phyloP scores from a whole-genome alignment of 2,888 invertebrate species.

The Nomada fucata region DNA sequence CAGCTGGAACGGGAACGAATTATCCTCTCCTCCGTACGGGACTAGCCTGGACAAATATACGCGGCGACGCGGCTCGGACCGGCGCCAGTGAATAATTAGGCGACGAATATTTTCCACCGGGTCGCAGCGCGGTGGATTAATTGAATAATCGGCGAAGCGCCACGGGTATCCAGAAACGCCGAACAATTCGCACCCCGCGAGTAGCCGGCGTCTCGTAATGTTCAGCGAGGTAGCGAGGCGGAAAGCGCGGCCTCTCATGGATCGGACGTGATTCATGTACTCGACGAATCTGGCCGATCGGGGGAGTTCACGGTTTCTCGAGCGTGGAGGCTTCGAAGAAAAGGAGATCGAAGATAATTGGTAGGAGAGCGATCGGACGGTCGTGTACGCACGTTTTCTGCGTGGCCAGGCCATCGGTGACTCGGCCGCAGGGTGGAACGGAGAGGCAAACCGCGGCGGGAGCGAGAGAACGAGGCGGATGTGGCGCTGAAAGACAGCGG shows the following conservation, averaged over 20 bases:
- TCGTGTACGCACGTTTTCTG: slow-evolving; percentile 47
- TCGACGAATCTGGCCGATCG: slow-evolving; percentile 28
- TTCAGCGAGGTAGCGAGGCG: background rate
- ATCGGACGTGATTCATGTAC: slow-evolving; percentile 41
- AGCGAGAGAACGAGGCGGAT: slow-evolving; percentile 71
- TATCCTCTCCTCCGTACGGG: slow-evolving; percentile 41
- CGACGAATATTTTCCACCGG: too few relatives aligned
- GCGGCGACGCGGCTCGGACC: background rate
- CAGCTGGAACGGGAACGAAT: slow-evolving; percentile 39
- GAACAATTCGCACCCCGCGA: slow-evolving; percentile 1
- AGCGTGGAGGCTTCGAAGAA: slow-evolving; percentile 43
- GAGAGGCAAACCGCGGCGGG: slow-evolving; percentile 14
- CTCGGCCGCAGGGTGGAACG: background rate
- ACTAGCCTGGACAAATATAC: slow-evolving; percentile 36
- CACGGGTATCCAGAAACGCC: background rate
- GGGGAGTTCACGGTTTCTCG: slow-evolving; percentile 31
- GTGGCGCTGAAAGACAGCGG: slow-evolving; percentile 78
- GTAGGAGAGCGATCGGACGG: slow-evolving; percentile 12
- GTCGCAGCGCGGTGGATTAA: background rate
- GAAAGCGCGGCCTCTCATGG: slow-evolving; percentile 10
- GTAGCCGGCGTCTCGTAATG: background rate
- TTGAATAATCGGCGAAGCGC: too few relatives aligned
- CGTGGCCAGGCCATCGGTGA: background rate
- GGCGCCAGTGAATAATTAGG: too few relatives aligned
- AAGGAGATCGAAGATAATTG: slow-evolving; percentile 60